These are phyloP conservation scores for Ptychodera flava DNA, from an alignment of 35 echinoderm and acorn worm genomes.

Conservation along the genomic window DNA sequence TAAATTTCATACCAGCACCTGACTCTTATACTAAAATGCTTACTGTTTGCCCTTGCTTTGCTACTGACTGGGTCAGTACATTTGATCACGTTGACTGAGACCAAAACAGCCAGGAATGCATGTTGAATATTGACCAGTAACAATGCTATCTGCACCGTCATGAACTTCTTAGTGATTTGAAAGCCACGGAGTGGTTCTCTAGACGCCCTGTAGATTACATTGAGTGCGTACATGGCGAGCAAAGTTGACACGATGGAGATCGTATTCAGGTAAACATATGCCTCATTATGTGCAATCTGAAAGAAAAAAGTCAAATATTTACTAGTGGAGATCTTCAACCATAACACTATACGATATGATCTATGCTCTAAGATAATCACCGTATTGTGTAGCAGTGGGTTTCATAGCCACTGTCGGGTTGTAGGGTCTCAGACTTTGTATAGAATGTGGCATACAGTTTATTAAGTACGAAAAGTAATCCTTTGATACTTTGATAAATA, in stretches of 20 bases:
- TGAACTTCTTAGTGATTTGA: conserved; percentile 77
- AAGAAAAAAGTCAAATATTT: not conserved
- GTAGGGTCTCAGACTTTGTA: no score
- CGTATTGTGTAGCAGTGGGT: no score
- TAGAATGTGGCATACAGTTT: no score
- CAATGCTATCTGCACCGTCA: conserved; percentile 65
- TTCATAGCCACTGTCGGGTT: no score
- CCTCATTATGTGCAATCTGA: conserved; percentile 44
- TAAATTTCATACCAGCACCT: no score
- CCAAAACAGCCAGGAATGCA: conserved; percentile 47
- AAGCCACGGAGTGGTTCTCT: conserved; percentile 50
- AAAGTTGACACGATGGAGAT: conserved; percentile 64
- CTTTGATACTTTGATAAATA: no score
- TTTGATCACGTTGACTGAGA: conserved; percentile 32
- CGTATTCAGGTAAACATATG: conserved; percentile 70
- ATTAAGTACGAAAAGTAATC: no score
- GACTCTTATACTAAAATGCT: no score
- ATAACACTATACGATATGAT: no score
- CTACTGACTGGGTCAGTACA: conserved; percentile 62
- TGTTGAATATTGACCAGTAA: conserved; percentile 64
- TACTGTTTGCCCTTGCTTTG: conserved; percentile 75
- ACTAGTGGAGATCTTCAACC: no score
- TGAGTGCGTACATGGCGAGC: conserved; percentile 74
- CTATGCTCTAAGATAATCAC: no score
- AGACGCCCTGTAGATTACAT: conserved; percentile 61